phyloP scores from a whole-genome alignment of 2,888 invertebrate species.

The Byasa hedistus region DNA sequence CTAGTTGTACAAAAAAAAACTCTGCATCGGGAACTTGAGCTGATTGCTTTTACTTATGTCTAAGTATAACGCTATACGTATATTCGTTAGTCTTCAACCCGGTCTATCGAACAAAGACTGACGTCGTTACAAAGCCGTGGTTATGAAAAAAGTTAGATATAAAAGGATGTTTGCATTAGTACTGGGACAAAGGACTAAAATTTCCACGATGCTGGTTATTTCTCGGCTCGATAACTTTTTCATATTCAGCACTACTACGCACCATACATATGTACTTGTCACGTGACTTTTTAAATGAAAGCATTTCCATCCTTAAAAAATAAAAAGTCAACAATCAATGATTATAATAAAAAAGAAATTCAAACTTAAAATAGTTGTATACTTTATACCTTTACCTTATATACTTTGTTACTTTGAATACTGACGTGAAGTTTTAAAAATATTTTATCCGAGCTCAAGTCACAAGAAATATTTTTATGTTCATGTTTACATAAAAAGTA shows the following conservation, averaged over 20 bases:
- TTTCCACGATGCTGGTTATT: conserved; percentile 14
- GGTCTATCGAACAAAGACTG: conserved; percentile 28
- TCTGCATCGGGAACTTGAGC: conserved; percentile 9
- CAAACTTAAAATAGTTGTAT: too few species aligned
- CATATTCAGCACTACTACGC: background rate
- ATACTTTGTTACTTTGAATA: too few species aligned
- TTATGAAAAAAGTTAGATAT: conserved; percentile 31
- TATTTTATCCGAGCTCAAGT: too few species aligned
- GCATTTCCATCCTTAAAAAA: too few species aligned
- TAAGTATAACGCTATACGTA: conserved; percentile 6
- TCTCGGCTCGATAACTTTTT: conserved; percentile 19
- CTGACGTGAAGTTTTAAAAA: too few species aligned
- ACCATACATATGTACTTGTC: background rate
- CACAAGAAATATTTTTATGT: too few species aligned
- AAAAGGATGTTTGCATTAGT: conserved; percentile 27
- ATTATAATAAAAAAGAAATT: too few species aligned
- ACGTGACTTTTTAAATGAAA: background rate
- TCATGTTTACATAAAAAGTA: too few species aligned
- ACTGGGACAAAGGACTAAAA: conserved; percentile 28
- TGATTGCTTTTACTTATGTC: conserved; percentile 11
- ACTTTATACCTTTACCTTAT: too few species aligned
- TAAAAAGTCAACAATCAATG: too few species aligned
- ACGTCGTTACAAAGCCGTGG: conserved; percentile 25
- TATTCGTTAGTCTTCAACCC: conserved; percentile 16
- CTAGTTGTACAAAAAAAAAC: background rate